Evolutionary conservation across 2,888 invertebrate species (phyloP).

Genomic region (Dynastes maya): DNA sequence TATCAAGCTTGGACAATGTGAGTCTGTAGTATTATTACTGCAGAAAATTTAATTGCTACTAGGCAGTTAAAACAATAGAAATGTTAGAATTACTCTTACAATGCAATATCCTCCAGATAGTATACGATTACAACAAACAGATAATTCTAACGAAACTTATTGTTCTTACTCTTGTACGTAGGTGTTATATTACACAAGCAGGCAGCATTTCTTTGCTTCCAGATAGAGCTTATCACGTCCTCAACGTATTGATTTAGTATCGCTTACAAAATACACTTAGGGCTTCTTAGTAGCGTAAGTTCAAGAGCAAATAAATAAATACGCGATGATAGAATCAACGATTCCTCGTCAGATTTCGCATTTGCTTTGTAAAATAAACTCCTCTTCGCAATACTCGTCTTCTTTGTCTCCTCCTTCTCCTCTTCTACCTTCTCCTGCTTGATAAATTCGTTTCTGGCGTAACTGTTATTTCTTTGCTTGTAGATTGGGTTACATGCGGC

Average conservation of each 20-base stretch:
- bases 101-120: no score
- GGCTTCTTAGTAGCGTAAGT: constrained; percentile 5
- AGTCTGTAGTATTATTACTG: no score
- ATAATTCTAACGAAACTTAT: no score
- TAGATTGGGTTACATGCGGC: constrained; percentile 31
- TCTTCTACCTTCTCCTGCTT: background rate
- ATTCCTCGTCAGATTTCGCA: constrained; percentile 36
- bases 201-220: background rate
- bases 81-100: no score
- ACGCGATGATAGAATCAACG: constrained; percentile 26
- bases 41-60: no score
- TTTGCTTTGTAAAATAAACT: constrained; percentile 44
- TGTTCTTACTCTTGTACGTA: constrained; percentile 17
- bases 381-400: background rate
- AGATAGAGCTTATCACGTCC: constrained; percentile 23
- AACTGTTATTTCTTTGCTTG: constrained; percentile 40
- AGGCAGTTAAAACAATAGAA: no score
- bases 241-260: constrained; percentile 27
- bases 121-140: no score
- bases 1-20: no score
- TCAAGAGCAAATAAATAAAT: constrained; percentile 31
- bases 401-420: background rate
- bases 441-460: constrained; percentile 4
- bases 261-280: constrained; percentile 21
- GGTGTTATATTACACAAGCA: constrained; percentile 22